phyloP scores from a whole-genome alignment of 92 coral and sea anemone genomes.

The Blastomussa wellsi region DNA sequence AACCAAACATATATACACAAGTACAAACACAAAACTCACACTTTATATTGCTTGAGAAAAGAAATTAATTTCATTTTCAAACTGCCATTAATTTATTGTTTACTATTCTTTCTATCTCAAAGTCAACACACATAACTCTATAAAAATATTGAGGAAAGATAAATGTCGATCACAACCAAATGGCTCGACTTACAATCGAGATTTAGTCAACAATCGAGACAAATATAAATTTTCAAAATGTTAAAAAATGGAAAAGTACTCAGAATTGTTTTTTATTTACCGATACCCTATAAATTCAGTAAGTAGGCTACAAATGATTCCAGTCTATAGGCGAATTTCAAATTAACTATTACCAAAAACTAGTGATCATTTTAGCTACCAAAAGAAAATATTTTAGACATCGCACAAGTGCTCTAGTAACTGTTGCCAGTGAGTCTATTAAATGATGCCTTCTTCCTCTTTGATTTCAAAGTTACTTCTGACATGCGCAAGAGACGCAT shows the following conservation, averaged over 20 bases:
- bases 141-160: neutral
- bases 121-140: neutral
- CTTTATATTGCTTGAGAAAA: neutral
- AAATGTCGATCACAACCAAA: neutral
- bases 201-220: neutral
- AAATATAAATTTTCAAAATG: neutral
- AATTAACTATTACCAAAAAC: neutral
- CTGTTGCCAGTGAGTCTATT: neutral
- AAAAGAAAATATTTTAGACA: neutral
- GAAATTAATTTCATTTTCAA: neutral
- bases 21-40: neutral
- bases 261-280: neutral
- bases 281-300: neutral
- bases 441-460: neutral
- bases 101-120: neutral
- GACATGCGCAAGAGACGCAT: conserved; percentile 51
- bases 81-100: neutral
- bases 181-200: neutral
- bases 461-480: conserved; percentile 60
- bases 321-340: neutral
- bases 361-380: neutral
- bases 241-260: neutral
- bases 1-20: neutral
- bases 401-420: neutral
- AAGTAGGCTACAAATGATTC: neutral